Evolutionary conservation across 2,888 invertebrate genomes (phyloP).

Genomic region (Drosophila bunnanda): DNA sequence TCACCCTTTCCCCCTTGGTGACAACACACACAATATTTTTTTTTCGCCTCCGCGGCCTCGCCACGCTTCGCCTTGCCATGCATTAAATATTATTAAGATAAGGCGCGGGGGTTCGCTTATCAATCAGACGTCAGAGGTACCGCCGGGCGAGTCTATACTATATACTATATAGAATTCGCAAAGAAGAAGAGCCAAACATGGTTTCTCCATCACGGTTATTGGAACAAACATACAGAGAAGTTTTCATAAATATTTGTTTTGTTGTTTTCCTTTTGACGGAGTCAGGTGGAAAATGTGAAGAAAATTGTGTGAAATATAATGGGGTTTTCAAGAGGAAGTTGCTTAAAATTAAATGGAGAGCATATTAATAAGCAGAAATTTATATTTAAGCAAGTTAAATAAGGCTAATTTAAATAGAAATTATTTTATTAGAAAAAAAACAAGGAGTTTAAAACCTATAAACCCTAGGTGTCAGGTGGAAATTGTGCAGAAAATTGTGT

Average conservation of each 20-base stretch:
- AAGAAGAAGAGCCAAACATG: conserved; percentile 57
- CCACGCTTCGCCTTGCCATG: conserved; percentile 54
- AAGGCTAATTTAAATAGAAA: not conserved
- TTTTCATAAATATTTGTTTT: conserved; percentile 29
- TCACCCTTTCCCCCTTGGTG: conserved; percentile 31
- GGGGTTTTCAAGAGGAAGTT: not conserved
- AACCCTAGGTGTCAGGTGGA: too few species aligned
- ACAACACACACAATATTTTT: conserved; percentile 19
- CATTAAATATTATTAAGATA: conserved; percentile 79
- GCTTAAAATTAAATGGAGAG: not conserved
- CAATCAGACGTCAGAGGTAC: conserved; percentile 73
- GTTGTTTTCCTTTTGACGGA: not conserved
- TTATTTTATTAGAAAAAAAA: not conserved
- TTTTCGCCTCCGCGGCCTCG: conserved; percentile 30
- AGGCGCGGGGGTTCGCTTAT: conserved; percentile 68
- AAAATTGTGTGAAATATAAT: not conserved
- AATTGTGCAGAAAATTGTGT: not conserved
- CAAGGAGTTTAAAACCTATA: not conserved
- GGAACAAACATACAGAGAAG: conserved; percentile 36
- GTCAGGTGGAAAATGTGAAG: not conserved
- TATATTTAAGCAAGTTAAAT: not conserved
- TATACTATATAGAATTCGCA: conserved; percentile 54
- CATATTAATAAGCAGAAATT: not conserved
- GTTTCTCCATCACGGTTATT: conserved; percentile 76
- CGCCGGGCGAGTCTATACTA: conserved; percentile 10